Conservation (phyloP, 2,113 vertebrate genomes). For the Lucifuga dentata region DNA sequence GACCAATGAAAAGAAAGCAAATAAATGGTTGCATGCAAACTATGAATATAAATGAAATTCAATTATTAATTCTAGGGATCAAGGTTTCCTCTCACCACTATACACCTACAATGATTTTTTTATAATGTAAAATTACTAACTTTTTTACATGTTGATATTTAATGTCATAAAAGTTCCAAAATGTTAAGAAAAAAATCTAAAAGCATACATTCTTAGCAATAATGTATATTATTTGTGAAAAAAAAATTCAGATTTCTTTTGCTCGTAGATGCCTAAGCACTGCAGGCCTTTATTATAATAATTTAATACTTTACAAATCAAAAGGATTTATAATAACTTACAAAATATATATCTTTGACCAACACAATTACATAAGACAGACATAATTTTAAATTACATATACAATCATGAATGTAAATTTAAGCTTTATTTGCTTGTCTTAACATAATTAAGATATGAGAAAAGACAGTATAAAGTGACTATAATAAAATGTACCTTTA, state of each 20-base stretch:
- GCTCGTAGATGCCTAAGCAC: conserved; percentile 54
- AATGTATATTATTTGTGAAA: neutral
- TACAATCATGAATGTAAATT: conserved; percentile 70
- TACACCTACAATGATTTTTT: too few relatives aligned
- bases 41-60: too few relatives aligned
- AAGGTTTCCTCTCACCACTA: too few relatives aligned
- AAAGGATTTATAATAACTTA: conserved; percentile 67
- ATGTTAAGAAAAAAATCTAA: too few relatives aligned
- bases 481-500: conserved; percentile 37
- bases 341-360: conserved; percentile 63
- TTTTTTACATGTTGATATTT: too few relatives aligned
- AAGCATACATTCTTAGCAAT: too few relatives aligned
- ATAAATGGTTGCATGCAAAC: too few relatives aligned
- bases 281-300: conserved; percentile 76
- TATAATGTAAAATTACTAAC: too few relatives aligned
- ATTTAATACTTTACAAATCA: conserved; percentile 67
- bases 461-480: conserved; percentile 65
- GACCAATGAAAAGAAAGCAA: too few relatives aligned
- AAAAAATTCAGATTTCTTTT: conserved; percentile 6
- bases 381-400: conserved; percentile 73
- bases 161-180: too few relatives aligned
- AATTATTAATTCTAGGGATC: too few relatives aligned
- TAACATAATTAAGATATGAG: conserved; percentile 29
- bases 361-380: conserved; percentile 56
- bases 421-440: conserved; percentile 33